Percentiles rank a stretch among this genome's conserved stretches.
phyloP scores from a whole-genome alignment of 1,140 invertebrate genomes.

The Bombus ignitus region DNA sequence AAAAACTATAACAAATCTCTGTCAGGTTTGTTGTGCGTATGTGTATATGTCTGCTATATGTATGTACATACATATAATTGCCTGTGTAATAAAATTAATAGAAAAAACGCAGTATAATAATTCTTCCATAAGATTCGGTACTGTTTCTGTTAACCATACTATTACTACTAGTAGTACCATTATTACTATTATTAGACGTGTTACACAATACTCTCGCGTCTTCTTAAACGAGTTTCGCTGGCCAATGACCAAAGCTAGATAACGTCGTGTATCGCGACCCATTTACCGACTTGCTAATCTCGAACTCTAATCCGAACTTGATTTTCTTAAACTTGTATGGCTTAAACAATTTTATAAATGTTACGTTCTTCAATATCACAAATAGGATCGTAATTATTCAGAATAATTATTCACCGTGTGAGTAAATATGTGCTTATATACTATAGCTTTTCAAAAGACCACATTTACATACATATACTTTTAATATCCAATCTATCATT shows the following conservation, averaged over 20 bases:
- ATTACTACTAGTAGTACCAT: constrained; percentile 18
- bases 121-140: constrained; percentile 5
- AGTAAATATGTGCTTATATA: no score
- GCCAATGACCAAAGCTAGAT: constrained; percentile 68
- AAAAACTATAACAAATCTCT: not conserved
- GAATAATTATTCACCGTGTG: not conserved
- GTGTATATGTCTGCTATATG: not conserved
- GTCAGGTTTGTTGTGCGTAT: not conserved
- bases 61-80: not conserved
- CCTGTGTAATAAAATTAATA: not conserved
- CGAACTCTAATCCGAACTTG: constrained; percentile 58
- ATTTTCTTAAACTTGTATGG: constrained; percentile 43
- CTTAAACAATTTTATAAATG: constrained; percentile 1
- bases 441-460: not conserved
- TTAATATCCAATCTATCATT: not conserved
- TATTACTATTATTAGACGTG: constrained; percentile 53
- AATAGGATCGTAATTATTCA: not conserved
- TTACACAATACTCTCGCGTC: constrained; percentile 57
- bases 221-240: constrained; percentile 53
- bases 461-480: not conserved
- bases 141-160: constrained; percentile 6
- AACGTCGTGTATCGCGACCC: constrained; percentile 58
- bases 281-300: constrained; percentile 64
- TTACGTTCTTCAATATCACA: not conserved
- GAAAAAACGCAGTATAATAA: not conserved